Evolutionary conservation across 2,113 vertebrate species (phyloP), one percentile per base, ranked within the genome.

Genomic region (Hippocampus zosterae): DNA sequence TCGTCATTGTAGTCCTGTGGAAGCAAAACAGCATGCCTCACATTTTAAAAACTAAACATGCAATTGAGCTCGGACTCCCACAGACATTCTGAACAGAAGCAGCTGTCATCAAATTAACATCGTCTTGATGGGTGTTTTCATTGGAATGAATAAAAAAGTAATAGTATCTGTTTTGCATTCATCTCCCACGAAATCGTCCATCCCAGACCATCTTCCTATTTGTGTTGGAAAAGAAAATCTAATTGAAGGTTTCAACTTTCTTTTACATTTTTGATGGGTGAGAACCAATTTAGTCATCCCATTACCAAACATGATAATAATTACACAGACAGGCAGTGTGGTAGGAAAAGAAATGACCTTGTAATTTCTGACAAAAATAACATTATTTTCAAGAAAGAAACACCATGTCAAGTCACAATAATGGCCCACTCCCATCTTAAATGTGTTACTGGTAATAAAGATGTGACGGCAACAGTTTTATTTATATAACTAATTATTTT

Each of bases 1-100:
- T 99, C 95, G 84, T 99, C 97, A 74, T 99, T 99, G 81, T 99
- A 99, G 87, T 99, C 97, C 97, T 99, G 80, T 23, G 85, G 88
- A 67, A 75, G 52, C 79, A 81, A 69, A 25, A 62, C 56, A 77
- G 57, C 60, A 74, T 8, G 67, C 79, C 55, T 86, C 65, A 44
- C 55, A 37, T 27, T 50, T 19, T 37, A 68, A 75, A 37, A 67
- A n/a, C 15, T 27, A 57, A 62, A 69, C 53, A 69, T 68, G 71
- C 61, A 83, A 86, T 83, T 81, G 75, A 84, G 68, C 81, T 76
- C 56, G 29, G 73, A 72, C 74, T 67, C 75, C 62, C 80, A 69
- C 79, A 85, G 80, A 76, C 82, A 77, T 52, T 79, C 19, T 5
- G 16, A 82, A 82, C 81, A 75, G 81, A 74, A 80, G 73, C 67